Evolutionary conservation across 2,113 vertebrate genomes (phyloP).

Genomic region (Stigmatopora argus): DNA sequence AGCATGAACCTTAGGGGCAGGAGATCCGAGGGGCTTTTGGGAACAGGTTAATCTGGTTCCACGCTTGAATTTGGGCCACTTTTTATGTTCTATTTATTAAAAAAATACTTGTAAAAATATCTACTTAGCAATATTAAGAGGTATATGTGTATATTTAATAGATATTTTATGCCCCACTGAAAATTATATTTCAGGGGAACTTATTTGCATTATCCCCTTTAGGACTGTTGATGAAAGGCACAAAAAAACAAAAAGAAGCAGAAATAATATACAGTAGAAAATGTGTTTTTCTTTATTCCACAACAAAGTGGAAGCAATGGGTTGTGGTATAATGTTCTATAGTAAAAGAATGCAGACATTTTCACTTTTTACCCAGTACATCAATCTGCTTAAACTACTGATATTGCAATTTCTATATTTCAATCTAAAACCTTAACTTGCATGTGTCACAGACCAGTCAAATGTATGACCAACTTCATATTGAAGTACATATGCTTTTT

Average conservation of each 20-base stretch:
- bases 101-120: background rate
- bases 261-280: background rate
- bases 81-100: background rate
- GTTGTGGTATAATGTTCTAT: no score
- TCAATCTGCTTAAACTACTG: background rate
- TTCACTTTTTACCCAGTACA: background rate
- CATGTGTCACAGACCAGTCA: background rate
- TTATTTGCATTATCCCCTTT: background rate
- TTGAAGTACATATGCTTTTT: background rate
- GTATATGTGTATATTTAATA: background rate
- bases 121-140: background rate
- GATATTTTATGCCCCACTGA: background rate
- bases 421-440: background rate
- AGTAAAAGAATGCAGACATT: no score
- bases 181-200: background rate
- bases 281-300: background rate
- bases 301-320: background rate
- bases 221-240: background rate
- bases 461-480: conserved; percentile 1
- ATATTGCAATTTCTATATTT: background rate
- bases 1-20: conserved; percentile 74
- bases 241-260: background rate
- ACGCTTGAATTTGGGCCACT: background rate
- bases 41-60: background rate
- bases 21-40: background rate